A percentile compares a stretch with the other conserved stretches of the same genome.
Conservation (phyloP, 2,888 invertebrate genomes). For the Seira musarum region DNA sequence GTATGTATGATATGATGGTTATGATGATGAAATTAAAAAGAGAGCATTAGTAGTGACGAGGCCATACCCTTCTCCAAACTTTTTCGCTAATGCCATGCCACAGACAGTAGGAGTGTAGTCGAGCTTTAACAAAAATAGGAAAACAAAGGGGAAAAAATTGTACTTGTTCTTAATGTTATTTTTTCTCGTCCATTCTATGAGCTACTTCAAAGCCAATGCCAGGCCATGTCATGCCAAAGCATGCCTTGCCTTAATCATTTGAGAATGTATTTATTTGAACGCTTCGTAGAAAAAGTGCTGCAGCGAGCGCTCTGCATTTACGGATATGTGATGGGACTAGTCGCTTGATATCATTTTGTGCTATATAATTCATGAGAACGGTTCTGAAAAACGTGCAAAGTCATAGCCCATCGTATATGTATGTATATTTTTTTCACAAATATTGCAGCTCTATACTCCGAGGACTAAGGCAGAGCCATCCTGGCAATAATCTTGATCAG, state of each 20-base stretch:
- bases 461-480: background rate
- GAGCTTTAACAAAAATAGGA: background rate
- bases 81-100: too few relatives aligned
- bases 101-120: too few relatives aligned
- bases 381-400: background rate
- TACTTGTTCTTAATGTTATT: background rate
- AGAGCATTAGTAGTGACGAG: background rate
- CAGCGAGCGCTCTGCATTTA: background rate
- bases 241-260: slow-evolving; percentile 20
- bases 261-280: too few relatives aligned
- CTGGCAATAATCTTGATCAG: background rate
- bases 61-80: too few relatives aligned
- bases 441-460: background rate
- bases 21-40: too few relatives aligned
- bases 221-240: background rate
- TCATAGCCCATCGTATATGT: background rate
- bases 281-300: too few relatives aligned
- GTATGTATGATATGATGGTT: background rate
- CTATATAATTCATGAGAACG: background rate
- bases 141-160: background rate
- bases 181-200: slow-evolving; percentile 25
- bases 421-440: background rate
- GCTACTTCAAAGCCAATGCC: slow-evolving; percentile 35
- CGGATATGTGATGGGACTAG: too few relatives aligned
- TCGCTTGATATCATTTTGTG: background rate